Percentiles rank a stretch among this genome's conserved stretches.
Evolutionary conservation across 2,113 vertebrate species (phyloP).

Genomic region (Phrynosoma platyrhinos): DNA sequence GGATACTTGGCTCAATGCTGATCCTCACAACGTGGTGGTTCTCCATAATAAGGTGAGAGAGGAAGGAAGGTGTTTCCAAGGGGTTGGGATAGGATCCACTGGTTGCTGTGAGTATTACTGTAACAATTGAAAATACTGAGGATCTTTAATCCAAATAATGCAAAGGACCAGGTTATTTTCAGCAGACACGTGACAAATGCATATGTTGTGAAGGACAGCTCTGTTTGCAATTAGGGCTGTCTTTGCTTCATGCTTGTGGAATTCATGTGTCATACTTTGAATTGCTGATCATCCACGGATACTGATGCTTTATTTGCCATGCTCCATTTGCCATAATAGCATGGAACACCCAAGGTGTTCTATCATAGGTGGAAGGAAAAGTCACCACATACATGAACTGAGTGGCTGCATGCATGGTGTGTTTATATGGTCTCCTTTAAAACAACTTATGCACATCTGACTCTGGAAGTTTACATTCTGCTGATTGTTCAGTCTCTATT

Average conservation of each 20-base stretch:
- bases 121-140: neutral
- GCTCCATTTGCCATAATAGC: neutral
- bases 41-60: constrained; percentile 95
- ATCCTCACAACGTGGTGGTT: constrained; percentile 91
- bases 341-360: no score
- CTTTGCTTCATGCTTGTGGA: neutral
- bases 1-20: constrained; percentile 95
- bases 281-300: neutral
- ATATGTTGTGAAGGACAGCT: neutral
- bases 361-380: neutral
- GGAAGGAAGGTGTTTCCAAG: neutral
- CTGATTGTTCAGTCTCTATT: neutral
- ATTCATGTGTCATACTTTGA: neutral
- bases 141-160: neutral
- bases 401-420: neutral
- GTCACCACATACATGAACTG: neutral
- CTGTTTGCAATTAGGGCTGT: neutral
- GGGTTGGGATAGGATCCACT: neutral
- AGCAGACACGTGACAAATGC: neutral
- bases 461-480: neutral
- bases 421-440: neutral
- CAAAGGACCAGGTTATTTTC: neutral
- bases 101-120: neutral
- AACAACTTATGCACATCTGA: neutral
- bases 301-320: neutral